Base-by-base conservation (phyloP, 2,113 vertebrate species). In the rabbit (Oryctolagus cuniculus) region DNA sequence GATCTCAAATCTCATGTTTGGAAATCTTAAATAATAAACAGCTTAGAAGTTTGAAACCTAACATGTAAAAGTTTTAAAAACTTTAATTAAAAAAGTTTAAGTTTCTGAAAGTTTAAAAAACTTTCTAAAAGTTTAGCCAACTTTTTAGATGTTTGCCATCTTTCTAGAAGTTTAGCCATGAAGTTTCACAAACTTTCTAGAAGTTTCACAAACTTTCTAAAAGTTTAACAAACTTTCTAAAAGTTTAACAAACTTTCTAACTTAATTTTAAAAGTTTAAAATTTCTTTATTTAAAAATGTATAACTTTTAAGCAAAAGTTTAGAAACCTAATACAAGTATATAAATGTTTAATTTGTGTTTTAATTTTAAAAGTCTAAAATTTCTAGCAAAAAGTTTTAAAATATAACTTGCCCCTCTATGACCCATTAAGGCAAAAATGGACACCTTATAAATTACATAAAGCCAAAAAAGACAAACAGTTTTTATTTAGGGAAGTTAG, bases 351-450 rank as follows among this genome's bases (percentile, higher is more conserved):
- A 58, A 58, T 58, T 17, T 58, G 19, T 58, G 55, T 19, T 58
- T 58, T 58, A 49, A 66, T 64, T 63, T 78, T 36, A 31, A 88
- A 91, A 90, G 34, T 81, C 72, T 24, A 31, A 58, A 89, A 89
- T 67, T 94, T 73, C 27, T 27, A 51, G 49, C 24, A 82, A 84
- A 79, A 93, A 94, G 51, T 92, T 96, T 94, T 31, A 94, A 89
- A 90, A n/a, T 15, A 63, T 34, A 78, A 73, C 21, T 86, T 86
- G 1, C 51, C 84, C 55, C 13, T 75, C 38, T 83, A 11, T 87
- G 44, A 87, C 24, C 29, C 38, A n/a, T 81, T 10, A 82, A 83
- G 49, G 74, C 36, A 72, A 96, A 94, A 94, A 75, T 36, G 44
- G 27, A 55, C 0, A 61, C 44, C 73, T 90, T 82, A 69, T 95